phyloP scores from a whole-genome alignment of 2,888 invertebrate species.

The Dysmachus trigonus region DNA sequence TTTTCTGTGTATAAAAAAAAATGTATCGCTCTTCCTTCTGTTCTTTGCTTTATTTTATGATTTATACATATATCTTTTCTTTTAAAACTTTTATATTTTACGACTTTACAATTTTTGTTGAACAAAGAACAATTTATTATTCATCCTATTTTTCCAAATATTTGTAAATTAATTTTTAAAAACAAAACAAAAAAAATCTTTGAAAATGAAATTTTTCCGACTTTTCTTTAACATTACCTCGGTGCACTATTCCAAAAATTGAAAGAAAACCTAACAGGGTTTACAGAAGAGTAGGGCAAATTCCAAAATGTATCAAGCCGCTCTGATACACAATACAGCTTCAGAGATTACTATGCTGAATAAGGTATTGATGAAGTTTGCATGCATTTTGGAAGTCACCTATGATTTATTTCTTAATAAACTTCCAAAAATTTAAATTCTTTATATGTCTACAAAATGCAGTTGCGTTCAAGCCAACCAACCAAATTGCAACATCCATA shows the following conservation, averaged over 20 bases:
- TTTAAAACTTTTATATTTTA: background rate
- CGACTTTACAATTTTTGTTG: background rate
- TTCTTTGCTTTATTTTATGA: background rate
- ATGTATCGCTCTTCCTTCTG: background rate
- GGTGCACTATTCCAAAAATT: background rate
- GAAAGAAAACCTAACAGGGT: no score
- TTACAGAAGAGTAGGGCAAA: no score
- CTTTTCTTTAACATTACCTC: background rate
- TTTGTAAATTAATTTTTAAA: background rate
- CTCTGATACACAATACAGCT: no score
- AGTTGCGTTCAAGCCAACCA: no score
- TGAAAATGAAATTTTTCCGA: background rate
- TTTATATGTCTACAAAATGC: no score
- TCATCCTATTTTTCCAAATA: background rate
- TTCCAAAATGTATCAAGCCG: background rate
- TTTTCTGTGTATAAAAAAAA: background rate
- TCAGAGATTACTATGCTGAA: no score
- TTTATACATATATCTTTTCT: background rate
- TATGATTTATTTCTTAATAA: no score
- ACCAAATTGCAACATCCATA: no score
- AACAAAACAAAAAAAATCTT: slow-evolving; percentile 44
- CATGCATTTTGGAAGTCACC: no score
- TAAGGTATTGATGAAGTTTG: no score
- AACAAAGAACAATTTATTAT: background rate
- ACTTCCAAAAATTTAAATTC: no score